These are phyloP conservation scores for Conistra vaccinii DNA, from an alignment of 2,888 invertebrate species.

Conservation along the genomic window DNA sequence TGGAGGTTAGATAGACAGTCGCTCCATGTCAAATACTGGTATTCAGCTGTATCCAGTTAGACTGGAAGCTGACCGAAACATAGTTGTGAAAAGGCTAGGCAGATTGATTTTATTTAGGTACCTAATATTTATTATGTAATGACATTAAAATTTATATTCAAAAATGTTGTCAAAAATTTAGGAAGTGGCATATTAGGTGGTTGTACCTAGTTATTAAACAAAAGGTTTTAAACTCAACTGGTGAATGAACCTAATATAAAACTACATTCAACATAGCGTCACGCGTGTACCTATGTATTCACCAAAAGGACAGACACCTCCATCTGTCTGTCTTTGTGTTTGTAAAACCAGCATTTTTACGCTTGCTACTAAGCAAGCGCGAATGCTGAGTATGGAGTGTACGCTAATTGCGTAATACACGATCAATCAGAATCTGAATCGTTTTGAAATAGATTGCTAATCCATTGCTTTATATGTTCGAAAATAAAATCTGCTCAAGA, in stretches of 20 bases:
- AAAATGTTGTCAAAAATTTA: background rate
- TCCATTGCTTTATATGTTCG: no score
- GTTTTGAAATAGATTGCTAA: no score
- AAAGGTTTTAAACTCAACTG: background rate
- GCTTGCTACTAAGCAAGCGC: background rate
- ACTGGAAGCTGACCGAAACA: no score
- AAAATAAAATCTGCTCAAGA: no score
- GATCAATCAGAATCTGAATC: no score
- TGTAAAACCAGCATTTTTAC: background rate
- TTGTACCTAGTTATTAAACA: background rate
- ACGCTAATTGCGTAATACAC: no score
- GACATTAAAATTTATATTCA: background rate
- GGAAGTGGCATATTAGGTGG: background rate
- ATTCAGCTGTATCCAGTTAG: no score
- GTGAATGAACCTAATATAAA: background rate
- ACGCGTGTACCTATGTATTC: no score
- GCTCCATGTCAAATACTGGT: no score
- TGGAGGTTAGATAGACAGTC: no score
- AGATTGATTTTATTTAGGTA: no score
- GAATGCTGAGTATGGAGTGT: background rate
- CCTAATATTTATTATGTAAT: background rate
- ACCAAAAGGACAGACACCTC: background rate
- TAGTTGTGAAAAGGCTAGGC: no score
- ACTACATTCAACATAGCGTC: background rate
- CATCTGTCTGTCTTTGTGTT: background rate